Evolutionary conservation across 2,888 invertebrate genomes (phyloP).

Genomic region (Platypus cylindrus): DNA sequence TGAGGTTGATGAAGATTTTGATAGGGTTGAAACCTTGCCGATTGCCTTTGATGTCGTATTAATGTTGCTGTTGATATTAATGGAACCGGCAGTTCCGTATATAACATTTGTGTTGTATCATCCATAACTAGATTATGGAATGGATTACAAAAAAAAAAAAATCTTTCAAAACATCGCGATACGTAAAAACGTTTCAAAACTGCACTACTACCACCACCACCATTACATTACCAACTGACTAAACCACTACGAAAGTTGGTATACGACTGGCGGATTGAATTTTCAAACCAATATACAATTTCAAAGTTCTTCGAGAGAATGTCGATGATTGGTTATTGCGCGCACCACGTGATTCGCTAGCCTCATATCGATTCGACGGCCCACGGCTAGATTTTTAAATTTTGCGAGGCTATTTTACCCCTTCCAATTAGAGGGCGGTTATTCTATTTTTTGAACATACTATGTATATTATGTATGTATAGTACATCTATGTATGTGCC

Average conservation of each 20-base stretch:
- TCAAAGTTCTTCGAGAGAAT: slow-evolving; percentile 17
- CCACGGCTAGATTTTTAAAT: slow-evolving; percentile 74
- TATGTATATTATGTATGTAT: no score
- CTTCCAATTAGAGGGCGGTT: slow-evolving; percentile 23
- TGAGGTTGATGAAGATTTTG: slow-evolving; percentile 58
- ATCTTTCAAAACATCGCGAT: slow-evolving; percentile 36
- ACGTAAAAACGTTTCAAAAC: slow-evolving; percentile 23
- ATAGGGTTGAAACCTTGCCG: slow-evolving; percentile 44
- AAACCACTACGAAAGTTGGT: no score
- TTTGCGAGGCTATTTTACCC: slow-evolving; percentile 34
- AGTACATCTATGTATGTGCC: no score
- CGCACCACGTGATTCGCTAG: slow-evolving; percentile 46
- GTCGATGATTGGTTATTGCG: slow-evolving; percentile 31
- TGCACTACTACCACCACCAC: slow-evolving; percentile 26
- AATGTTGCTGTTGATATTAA: slow-evolving; percentile 39
- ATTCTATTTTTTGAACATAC: slow-evolving; percentile 13
- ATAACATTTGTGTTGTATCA: slow-evolving; percentile 42
- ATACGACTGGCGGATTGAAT: slow-evolving; percentile 35
- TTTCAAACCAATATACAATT: no score
- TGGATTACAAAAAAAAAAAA: slow-evolving; percentile 14
- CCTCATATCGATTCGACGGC: slow-evolving; percentile 66
- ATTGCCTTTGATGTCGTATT: slow-evolving; percentile 38
- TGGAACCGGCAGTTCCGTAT: slow-evolving; percentile 46
- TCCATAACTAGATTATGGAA: slow-evolving; percentile 40
- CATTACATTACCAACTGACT: slow-evolving; percentile 33